phyloP scores from a whole-genome alignment of 2,797 vertebrate species.

The Threskiornis aethiopicus region DNA sequence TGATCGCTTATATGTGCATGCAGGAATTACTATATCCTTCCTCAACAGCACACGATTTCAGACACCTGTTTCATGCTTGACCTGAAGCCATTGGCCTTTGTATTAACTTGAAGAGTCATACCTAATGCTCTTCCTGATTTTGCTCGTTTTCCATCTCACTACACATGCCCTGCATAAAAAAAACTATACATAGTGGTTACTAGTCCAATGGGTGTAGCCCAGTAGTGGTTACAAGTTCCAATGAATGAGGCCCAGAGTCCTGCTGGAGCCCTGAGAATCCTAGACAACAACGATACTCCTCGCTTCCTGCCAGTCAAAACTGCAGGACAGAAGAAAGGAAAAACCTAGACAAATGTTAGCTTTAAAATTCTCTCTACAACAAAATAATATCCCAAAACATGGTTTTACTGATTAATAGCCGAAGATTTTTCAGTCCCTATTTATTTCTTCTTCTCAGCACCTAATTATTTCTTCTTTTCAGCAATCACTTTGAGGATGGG shows the following conservation, averaged over 20 bases:
- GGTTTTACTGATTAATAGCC: not conserved
- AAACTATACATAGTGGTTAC: accelerated
- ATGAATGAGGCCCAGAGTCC: not conserved
- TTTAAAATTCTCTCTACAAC: not conserved
- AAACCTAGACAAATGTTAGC: not conserved
- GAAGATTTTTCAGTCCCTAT: not conserved
- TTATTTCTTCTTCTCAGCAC: not conserved
- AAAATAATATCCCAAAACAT: not conserved
- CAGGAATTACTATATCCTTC: not conserved
- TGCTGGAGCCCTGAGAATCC: not conserved
- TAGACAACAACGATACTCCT: not conserved
- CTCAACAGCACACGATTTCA: not conserved
- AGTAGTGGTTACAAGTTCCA: not conserved
- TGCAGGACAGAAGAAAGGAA: not conserved
- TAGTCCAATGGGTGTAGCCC: not conserved
- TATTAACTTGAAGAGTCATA: not conserved
- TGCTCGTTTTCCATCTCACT: not conserved
- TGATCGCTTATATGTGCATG: not conserved
- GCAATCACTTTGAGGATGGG: not conserved
- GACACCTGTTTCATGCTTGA: not conserved
- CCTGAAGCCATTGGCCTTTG: not conserved
- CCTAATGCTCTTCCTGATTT: not conserved
- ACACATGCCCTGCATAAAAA: not conserved
- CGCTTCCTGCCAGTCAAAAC: not conserved
- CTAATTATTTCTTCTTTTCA: not conserved